Evolutionary conservation across 2,797 vertebrate genomes (phyloP).

Genomic region (Pangasius djambal): DNA sequence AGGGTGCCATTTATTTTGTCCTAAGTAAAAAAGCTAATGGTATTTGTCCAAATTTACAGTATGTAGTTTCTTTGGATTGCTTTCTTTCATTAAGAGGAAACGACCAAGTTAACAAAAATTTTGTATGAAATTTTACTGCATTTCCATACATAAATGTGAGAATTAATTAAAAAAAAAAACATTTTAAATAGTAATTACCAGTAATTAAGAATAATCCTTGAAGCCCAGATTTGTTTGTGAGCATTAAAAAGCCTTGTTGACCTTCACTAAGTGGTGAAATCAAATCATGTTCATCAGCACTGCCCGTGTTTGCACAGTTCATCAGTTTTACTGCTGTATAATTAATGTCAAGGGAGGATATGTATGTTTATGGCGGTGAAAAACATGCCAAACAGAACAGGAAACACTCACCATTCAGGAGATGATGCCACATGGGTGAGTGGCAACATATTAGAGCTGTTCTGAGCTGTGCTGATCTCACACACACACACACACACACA

Average conservation of each 20-base stretch:
- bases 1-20: background rate
- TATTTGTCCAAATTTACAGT: background rate
- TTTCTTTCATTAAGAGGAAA: background rate
- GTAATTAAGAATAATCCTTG: background rate
- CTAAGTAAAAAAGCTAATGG: background rate
- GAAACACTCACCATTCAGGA: slow-evolving; percentile 51
- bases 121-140: background rate
- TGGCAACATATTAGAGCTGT: slow-evolving; percentile 11
- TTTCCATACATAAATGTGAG: background rate
- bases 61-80: background rate
- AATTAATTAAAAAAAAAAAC: background rate
- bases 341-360: slow-evolving; percentile 51
- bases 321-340: slow-evolving; percentile 21
- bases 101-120: background rate
- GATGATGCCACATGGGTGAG: slow-evolving; percentile 40
- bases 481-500: background rate
- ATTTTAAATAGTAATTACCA: background rate
- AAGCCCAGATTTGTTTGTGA: background rate
- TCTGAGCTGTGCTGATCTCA: background rate
- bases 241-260: slow-evolving; percentile 23
- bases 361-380: slow-evolving; percentile 44
- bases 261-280: slow-evolving; percentile 28
- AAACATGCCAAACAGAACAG: slow-evolving; percentile 39
- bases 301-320: slow-evolving; percentile 39
- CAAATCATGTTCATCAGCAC: slow-evolving; percentile 44